Base-by-base conservation (phyloP, 2,797 vertebrate genomes). In the Epinephelus coioides region DNA sequence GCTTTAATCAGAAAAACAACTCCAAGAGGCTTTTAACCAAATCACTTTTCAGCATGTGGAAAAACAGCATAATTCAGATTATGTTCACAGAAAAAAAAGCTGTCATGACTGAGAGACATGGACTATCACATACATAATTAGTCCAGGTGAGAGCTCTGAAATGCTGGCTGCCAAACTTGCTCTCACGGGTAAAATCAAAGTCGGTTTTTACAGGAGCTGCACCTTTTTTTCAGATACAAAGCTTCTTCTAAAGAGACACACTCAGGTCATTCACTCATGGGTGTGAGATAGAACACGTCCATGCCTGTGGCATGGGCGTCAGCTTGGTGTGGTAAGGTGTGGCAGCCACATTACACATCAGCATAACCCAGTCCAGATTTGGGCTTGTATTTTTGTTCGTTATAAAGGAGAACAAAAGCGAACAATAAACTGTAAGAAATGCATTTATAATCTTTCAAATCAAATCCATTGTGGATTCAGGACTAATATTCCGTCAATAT, bases 1-100 rank as follows among this genome's bases (percentile, higher is more conserved):
- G 63, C 50, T 64, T 76, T 82, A 62, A 87, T 77, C 67, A 74
- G 21, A 67, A 76, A 53, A 76, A 69, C 17, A 38, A 69, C 43
- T 6, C 27, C 30, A 4, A 64, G 46, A 50, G 46, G 60, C 79
- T 83, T 83, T 86, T 51, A 81, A 56, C 21, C 1, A 78, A 81
- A 76, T 79, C 61, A 69, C 68, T 76, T 74, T 34, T 72, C 55
- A 64, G 57, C n/a, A 15, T 43, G 2, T 71, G 72, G 43, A 55
- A 70, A 50, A 23, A 69, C 40, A 1, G n/a, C 15, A 13, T n/a
- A 30, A 55, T 55, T 50, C 21, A 7, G 4, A 54, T 66, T 3
- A 27, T 23, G 2, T 68, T 55, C 5, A 56, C 6, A 65, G 57
- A 53, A 69, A 44, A 5, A 73, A 44, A 4, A 50, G 19, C 27